A percentile compares a stretch with the other conserved stretches of the same genome.
Evolutionary conservation across 2,113 vertebrate species (phyloP).

Genomic region (Coptodon rendalli): DNA sequence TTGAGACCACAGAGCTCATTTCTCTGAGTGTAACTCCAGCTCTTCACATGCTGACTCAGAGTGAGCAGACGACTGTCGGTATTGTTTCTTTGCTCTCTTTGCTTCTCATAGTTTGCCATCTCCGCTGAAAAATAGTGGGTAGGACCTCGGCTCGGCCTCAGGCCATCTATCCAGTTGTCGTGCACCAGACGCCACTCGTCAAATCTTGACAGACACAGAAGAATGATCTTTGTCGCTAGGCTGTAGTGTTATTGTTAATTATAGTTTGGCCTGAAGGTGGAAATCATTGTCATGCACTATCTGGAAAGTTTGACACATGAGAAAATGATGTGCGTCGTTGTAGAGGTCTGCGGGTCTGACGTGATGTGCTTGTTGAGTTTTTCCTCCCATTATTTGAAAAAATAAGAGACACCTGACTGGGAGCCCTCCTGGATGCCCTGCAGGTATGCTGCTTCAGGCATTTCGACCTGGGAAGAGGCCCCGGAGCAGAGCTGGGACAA

Average conservation of each 20-base stretch:
- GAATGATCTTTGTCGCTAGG: background rate
- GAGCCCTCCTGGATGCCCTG: background rate
- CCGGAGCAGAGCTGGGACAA: background rate
- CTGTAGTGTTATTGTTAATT: background rate
- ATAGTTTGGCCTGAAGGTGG: background rate
- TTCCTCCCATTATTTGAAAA: background rate
- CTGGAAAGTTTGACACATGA: background rate
- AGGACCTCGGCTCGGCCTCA: background rate
- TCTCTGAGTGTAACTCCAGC: background rate
- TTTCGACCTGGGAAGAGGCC: background rate
- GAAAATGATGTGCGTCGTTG: background rate
- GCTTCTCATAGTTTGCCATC: background rate
- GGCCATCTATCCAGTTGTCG: background rate
- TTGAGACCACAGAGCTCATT: background rate
- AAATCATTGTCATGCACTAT: background rate
- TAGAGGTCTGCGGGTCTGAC: background rate
- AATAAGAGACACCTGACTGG: background rate
- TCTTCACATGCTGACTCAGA: background rate
- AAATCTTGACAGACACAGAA: background rate
- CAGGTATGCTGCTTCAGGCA: background rate
- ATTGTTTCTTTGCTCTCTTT: background rate
- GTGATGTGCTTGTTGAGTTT: background rate
- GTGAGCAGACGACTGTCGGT: background rate
- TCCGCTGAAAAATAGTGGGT: background rate
- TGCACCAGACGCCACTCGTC: background rate